A percentile compares a stretch with the other conserved stretches of the same genome.
Conservation (phyloP, 2,797 vertebrate species). For the Hypotaenidia philippensis region DNA sequence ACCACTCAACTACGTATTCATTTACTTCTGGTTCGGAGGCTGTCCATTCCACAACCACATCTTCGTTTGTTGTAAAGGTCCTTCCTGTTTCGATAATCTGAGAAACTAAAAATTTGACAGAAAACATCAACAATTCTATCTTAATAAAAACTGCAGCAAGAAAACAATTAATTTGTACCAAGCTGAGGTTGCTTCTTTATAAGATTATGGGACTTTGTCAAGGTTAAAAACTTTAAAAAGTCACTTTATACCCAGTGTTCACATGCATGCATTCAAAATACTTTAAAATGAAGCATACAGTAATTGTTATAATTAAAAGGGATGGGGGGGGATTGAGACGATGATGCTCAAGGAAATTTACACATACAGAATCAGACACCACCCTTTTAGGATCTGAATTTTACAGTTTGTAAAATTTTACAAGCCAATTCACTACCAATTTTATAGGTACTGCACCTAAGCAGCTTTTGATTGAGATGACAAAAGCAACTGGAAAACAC, state of each 20-base stretch:
- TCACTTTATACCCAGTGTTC: neutral
- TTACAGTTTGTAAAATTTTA: neutral
- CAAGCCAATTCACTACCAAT: neutral
- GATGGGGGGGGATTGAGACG: fast-evolving
- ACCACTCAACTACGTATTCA: constrained; percentile 79
- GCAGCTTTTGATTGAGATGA: neutral
- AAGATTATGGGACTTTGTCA: neutral
- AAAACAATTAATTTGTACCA: neutral
- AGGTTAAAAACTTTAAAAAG: neutral
- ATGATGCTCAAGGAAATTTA: neutral
- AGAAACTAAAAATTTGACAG: constrained; percentile 56
- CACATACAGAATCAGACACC: neutral
- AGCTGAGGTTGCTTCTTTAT: neutral
- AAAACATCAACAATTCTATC: neutral
- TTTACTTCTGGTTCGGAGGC: neutral
- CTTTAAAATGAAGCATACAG: neutral
- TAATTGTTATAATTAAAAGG: neutral
- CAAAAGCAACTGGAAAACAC: neutral
- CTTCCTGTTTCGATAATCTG: constrained; percentile 21
- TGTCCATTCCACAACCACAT: constrained; percentile 73
- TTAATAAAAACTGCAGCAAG: neutral
- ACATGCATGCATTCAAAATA: neutral
- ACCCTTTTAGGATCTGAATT: neutral
- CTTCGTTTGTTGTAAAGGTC: constrained; percentile 17
- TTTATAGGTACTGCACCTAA: neutral